A percentile compares a stretch with the other conserved stretches of the same genome.
phyloP scores from a whole-genome alignment of 2,888 invertebrate species.

The Pseudolycoriella hygida region DNA sequence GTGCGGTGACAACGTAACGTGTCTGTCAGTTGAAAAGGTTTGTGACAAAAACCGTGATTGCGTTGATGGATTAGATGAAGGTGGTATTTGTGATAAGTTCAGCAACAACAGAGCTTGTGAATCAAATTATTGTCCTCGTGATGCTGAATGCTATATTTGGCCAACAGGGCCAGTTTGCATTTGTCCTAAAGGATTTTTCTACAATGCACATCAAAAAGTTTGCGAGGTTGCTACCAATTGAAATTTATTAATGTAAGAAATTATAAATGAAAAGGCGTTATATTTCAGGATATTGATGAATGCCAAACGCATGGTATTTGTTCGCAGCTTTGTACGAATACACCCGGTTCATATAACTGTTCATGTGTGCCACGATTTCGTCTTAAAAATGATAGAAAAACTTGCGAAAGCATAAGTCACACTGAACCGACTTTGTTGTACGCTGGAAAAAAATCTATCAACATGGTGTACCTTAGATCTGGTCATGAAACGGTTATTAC shows the following conservation, averaged over 20 bases:
- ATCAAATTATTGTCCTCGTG: not conserved
- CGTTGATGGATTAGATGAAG: conserved; percentile 46
- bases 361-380: conserved; percentile 40
- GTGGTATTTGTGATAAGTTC: conserved; percentile 17
- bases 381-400: conserved; percentile 32
- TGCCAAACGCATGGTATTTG: conserved; percentile 45
- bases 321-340: conserved; percentile 49
- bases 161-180: conserved; percentile 33
- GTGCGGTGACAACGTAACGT: conserved; percentile 40
- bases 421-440: conserved; percentile 52
- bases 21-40: conserved; percentile 49
- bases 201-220: conserved; percentile 1
- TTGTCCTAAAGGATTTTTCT: conserved; percentile 27
- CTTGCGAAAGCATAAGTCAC: conserved; percentile 36
- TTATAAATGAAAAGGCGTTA: no score
- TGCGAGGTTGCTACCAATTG: conserved; percentile 5
- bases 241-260: not conserved
- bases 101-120: conserved; percentile 10
- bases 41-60: conserved; percentile 57
- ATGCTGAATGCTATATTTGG: not conserved
- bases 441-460: conserved; percentile 44
- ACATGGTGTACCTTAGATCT: conserved; percentile 41
- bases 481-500: conserved; percentile 29
- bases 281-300: conserved; percentile 42
- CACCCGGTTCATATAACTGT: conserved; percentile 39